Base-by-base conservation (phyloP, 1,140 invertebrate species). In the Procambarus virginalis region DNA sequence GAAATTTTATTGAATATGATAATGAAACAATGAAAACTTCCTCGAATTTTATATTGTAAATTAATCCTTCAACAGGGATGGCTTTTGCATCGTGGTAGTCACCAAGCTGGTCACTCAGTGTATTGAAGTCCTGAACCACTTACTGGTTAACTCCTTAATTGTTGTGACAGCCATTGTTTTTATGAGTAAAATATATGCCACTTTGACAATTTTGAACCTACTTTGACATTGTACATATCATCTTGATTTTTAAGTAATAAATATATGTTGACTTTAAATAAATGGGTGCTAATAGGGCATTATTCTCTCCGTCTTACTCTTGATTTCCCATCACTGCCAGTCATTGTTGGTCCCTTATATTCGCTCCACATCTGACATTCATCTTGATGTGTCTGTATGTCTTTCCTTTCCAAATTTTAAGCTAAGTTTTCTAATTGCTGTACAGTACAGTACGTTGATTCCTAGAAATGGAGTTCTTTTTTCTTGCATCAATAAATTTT, bases 211-310 rank as follows among this genome's bases (percentile, higher is more conserved):
- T 64, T 17, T 17, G 17, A 64, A 20, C 55, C 12, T 58, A 14
- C 17, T 64, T 64, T 64, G 20, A 64, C 60, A 64, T 14, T 64
- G 20, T 17, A 64, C 60, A 64, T 64, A 5, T 34, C 68, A 73
- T 73, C n/a, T 73, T 6, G 8, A 34, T 34, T 34, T 70, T 73
- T 73, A 34, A 14, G 2, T 73, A 8, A 34, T 34, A 73, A 73
- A 73, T 22, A 34, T 73, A 10, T 73, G n/a, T 73, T 17, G n/a
- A 34, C n/a, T 17, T 64, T 64, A 2, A 73, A 73, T 73, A 73
- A 73, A 4, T 73, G 68, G 68, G 64, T 68, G 64, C 64, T 73
- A 73, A 2, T 34, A 73, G 68, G 68, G 68, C 68, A 73, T 73
- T 73, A 73, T 8, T 20, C 68, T 73, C 22, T 73, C n/a, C n/a